These are phyloP conservation scores for Mesoligia furuncula DNA, from an alignment of 2,888 invertebrate genomes.

Conservation along the genomic window DNA sequence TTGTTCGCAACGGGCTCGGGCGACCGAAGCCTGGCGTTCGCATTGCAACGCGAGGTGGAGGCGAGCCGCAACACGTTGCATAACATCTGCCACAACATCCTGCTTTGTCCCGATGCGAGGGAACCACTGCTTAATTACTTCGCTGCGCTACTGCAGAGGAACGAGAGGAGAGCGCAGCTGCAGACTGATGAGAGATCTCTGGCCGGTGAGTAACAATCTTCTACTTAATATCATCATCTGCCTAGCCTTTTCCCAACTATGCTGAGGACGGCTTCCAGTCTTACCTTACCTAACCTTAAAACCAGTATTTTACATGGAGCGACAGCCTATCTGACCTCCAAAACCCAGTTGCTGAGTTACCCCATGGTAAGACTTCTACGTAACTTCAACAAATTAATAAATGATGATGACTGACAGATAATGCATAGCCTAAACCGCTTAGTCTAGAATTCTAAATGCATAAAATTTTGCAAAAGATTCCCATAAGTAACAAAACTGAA, in stretches of 20 bases:
- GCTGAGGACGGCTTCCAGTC: background rate
- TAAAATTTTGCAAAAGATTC: no score
- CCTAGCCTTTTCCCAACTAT: background rate
- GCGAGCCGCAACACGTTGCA: conserved; percentile 94
- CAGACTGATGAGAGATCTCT: conserved; percentile 96
- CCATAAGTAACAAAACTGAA: no score
- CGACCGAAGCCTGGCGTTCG: conserved; percentile 92
- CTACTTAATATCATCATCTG: background rate
- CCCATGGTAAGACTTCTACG: background rate
- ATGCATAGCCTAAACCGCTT: background rate
- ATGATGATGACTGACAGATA: background rate
- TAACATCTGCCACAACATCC: conserved; percentile 95
- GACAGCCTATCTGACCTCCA: background rate
- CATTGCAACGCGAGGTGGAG: conserved; percentile 95
- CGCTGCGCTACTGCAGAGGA: conserved; percentile 93
- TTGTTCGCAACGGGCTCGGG: conserved; percentile 90
- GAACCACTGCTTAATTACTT: conserved; percentile 95
- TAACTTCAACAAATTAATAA: background rate
- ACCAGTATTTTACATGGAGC: background rate
- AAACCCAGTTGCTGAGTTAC: background rate
- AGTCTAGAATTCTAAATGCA: background rate
- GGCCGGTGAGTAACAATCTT: conserved; percentile 89
- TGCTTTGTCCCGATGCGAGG: conserved; percentile 95
- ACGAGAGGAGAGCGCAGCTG: conserved; percentile 97
- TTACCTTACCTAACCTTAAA: background rate